A percentile compares a stretch with the other conserved stretches of the same genome.
Evolutionary conservation across 2,888 invertebrate species (phyloP).

Genomic region (Drosophila borealis): DNA sequence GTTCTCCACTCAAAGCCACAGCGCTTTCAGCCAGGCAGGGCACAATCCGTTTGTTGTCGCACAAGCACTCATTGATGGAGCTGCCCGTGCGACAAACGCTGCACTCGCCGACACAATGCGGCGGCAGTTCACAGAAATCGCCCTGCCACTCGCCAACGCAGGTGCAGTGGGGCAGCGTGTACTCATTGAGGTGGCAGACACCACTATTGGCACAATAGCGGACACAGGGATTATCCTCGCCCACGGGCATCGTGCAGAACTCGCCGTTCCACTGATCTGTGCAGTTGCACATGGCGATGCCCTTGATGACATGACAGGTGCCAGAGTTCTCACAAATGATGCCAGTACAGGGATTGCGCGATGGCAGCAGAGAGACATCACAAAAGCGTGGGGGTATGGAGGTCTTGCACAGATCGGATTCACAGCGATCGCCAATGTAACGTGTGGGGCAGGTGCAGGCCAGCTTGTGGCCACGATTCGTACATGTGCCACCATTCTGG

Average conservation of each 20-base stretch:
- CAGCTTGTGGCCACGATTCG: conserved; percentile 71
- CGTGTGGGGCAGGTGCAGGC: conserved; percentile 82
- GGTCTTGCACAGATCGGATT: conserved; percentile 86
- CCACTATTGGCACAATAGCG: conserved; percentile 87
- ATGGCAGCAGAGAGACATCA: conserved; percentile 77
- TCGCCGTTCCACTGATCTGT: conserved; percentile 86
- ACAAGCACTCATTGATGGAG: conserved; percentile 84
- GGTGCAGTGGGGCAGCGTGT: conserved; percentile 86
- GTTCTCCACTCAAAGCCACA: conserved; percentile 81
- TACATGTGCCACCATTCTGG: conserved; percentile 86
- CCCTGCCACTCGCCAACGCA: conserved; percentile 88
- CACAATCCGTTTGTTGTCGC: conserved; percentile 77
- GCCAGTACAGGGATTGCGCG: conserved; percentile 83
- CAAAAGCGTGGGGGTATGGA: conserved; percentile 83
- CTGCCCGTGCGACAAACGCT: conserved; percentile 83
- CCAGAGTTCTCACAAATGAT: conserved; percentile 87
- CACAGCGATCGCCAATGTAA: conserved; percentile 85
- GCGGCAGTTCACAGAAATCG: conserved; percentile 86
- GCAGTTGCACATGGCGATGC: conserved; percentile 86
- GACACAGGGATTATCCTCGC: conserved; percentile 88
- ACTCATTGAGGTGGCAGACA: conserved; percentile 87
- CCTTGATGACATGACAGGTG: conserved; percentile 85
- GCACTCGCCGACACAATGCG: conserved; percentile 82
- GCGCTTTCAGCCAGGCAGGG: conserved; percentile 83
- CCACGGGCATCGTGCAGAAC: conserved; percentile 87